Percentiles rank a stretch among this genome's conserved stretches.
phyloP scores from a whole-genome alignment of 2,113 vertebrate genomes.

The Laterallus jamaicensis region DNA sequence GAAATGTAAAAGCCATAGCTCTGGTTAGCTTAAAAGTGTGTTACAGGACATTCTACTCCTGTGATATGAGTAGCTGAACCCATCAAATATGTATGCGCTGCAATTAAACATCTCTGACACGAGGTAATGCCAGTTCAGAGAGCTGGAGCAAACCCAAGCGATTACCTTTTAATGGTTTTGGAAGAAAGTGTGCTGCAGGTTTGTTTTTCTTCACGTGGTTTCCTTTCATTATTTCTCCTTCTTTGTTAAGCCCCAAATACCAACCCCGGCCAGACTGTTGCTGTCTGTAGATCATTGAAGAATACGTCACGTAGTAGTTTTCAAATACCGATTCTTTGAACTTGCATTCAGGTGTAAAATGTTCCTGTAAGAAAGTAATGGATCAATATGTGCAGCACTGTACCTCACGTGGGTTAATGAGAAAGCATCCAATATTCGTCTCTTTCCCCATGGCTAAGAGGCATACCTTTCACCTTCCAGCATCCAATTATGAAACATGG shows the following conservation, averaged over 20 bases:
- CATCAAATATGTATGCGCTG: not conserved
- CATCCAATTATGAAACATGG: not conserved
- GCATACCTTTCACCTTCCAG: not conserved
- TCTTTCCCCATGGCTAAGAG: not conserved
- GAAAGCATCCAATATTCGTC: not conserved
- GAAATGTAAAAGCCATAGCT: not conserved
- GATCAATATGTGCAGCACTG: not conserved
- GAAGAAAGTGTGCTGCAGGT: slow-evolving; percentile 97
- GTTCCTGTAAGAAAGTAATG: slow-evolving; percentile 84
- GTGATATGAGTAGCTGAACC: not conserved
- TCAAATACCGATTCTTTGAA: slow-evolving; percentile 99
- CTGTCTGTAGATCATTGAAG: slow-evolving; percentile 98
- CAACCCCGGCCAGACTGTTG: slow-evolving; percentile 97
- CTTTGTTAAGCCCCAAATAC: slow-evolving; percentile 99
- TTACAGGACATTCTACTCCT: not conserved
- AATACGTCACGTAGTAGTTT: slow-evolving; percentile 99
- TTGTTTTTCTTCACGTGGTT: slow-evolving; percentile 99
- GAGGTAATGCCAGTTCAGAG: not conserved
- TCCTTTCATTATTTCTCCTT: slow-evolving; percentile 99
- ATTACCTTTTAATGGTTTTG: slow-evolving; percentile 98
- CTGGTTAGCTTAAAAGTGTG: not conserved
- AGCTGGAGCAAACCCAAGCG: not conserved
- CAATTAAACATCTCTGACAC: not conserved
- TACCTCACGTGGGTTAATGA: not conserved
- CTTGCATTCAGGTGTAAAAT: slow-evolving; percentile 98